Evolutionary conservation across 2,888 invertebrate genomes (phyloP), one percentile per base, ranked within the genome.

Genomic region (Halocaridina rubra): DNA sequence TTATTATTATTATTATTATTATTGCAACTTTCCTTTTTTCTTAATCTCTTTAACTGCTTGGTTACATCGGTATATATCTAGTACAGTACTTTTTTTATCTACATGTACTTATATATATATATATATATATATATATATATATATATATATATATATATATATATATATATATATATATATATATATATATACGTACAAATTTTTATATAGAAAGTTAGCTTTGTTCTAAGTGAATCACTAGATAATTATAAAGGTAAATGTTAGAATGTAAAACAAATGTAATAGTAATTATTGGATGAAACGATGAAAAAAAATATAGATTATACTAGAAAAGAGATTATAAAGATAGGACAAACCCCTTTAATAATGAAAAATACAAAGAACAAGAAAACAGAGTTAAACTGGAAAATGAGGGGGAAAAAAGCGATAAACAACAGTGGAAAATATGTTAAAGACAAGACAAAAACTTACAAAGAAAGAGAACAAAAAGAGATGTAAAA

Each of bases 81-180:
- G 13, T 59, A 59, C 22, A 19, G 4, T 13, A 19, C 13, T 59
- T 13, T 13, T 59, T 7, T 13, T 59, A 7, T 3, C 13, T 59
- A n/a, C 22, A 71, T 71, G 32, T 71, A 71, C 5, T 71, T 71
- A 10, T 71, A 71, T 71, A 33, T 71, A 71, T 71, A 33, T 71
- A 71, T 71, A 33, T 71, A 71, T 71, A 33, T 71, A 71, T 71
- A 33, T 71, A 71, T 71, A 33, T 71, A 71, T 71, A 33, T 71
- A 71, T 71, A 33, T 71, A 71, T 71, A 16, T 71, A 30, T 71
- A 33, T 71, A 71, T 71, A 33, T 71, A 71, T 71, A 33, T 71
- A 71, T 71, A 33, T 71, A 71, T 71, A 33, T 71, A 71, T 71
- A 33, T 71, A 71, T 71, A 71, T 71, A 71, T 71, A 33, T 71